These are phyloP conservation scores for Acrossocheilus wenchowensis DNA, from an alignment of 2,797 vertebrate genomes.

Conservation along the genomic window DNA sequence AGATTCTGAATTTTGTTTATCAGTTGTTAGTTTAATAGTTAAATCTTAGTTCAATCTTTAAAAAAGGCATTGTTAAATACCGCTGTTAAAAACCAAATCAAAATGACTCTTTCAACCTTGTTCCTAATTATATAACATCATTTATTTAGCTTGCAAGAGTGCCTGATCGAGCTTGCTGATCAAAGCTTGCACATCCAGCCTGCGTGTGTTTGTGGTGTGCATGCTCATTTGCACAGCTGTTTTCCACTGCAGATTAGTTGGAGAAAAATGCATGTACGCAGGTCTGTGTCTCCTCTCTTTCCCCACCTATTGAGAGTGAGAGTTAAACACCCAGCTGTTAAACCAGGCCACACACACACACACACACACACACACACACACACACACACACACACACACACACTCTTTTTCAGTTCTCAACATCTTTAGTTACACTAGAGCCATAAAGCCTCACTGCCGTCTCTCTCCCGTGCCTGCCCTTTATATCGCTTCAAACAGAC, in stretches of 20 bases:
- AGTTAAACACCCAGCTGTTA: constrained; percentile 56
- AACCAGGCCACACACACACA: constrained; percentile 46
- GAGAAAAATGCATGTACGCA: constrained; percentile 52
- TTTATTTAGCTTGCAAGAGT: constrained; percentile 45
- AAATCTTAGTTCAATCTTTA: neutral
- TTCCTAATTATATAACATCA: constrained; percentile 40
- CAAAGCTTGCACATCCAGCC: constrained; percentile 46
- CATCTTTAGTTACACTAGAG: constrained; percentile 55
- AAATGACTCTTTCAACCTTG: neutral
- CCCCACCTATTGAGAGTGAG: constrained; percentile 51
- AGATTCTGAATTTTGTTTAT: neutral
- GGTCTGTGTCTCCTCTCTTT: constrained; percentile 45
- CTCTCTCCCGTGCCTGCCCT: constrained; percentile 38
- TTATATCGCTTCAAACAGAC: constrained; percentile 53
- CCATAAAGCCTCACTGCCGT: constrained; percentile 50
- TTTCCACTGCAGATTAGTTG: constrained; percentile 52
- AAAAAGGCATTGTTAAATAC: neutral
- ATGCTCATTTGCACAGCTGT: constrained; percentile 60
- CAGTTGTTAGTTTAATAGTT: neutral
- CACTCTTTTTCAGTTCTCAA: constrained; percentile 49
- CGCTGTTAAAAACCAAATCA: neutral
- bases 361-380: constrained; percentile 24
- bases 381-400: constrained; percentile 43
- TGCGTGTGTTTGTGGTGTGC: constrained; percentile 43
- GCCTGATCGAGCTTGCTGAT: constrained; percentile 41